These are phyloP conservation scores for Orthosia gothica DNA, from an alignment of 2,888 invertebrate genomes.

Conservation along the genomic window DNA sequence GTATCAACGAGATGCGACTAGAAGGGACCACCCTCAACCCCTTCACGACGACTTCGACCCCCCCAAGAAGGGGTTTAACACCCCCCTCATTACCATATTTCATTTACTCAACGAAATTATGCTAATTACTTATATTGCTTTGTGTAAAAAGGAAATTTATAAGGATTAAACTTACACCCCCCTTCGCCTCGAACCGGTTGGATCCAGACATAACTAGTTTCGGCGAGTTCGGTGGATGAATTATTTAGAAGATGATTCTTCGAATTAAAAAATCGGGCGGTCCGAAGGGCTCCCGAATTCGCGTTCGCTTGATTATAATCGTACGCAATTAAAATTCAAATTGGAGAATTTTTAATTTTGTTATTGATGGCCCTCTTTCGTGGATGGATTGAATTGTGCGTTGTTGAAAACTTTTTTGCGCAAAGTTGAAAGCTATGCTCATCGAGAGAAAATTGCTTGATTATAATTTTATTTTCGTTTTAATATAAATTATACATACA, in stretches of 20 bases:
- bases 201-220: slow-evolving; percentile 82
- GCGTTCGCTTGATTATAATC: slow-evolving; percentile 89
- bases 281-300: slow-evolving; percentile 84
- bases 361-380: slow-evolving; percentile 90
- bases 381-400: slow-evolving; percentile 84
- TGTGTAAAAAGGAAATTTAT: slow-evolving; percentile 92
- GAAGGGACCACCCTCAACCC: slow-evolving; percentile 82
- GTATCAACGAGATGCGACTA: slow-evolving; percentile 90
- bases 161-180: slow-evolving; percentile 91
- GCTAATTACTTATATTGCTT: slow-evolving; percentile 92
- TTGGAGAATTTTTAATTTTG: slow-evolving; percentile 91
- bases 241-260: slow-evolving; percentile 86
- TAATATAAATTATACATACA: slow-evolving; percentile 35
- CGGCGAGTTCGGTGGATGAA: slow-evolving; percentile 83
- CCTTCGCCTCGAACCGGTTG: slow-evolving; percentile 76
- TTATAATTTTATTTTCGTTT: slow-evolving; percentile 77
- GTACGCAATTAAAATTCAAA: slow-evolving; percentile 91
- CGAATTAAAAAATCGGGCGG: slow-evolving; percentile 80
- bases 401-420: slow-evolving; percentile 86
- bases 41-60: slow-evolving; percentile 76
- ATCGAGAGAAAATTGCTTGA: slow-evolving; percentile 82
- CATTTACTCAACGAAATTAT: slow-evolving; percentile 92
- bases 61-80: slow-evolving; percentile 85
- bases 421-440: slow-evolving; percentile 79
- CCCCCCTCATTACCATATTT: slow-evolving; percentile 91